phyloP scores from a whole-genome alignment of 2,888 invertebrate species.

The Pyrochroa serraticornis region DNA sequence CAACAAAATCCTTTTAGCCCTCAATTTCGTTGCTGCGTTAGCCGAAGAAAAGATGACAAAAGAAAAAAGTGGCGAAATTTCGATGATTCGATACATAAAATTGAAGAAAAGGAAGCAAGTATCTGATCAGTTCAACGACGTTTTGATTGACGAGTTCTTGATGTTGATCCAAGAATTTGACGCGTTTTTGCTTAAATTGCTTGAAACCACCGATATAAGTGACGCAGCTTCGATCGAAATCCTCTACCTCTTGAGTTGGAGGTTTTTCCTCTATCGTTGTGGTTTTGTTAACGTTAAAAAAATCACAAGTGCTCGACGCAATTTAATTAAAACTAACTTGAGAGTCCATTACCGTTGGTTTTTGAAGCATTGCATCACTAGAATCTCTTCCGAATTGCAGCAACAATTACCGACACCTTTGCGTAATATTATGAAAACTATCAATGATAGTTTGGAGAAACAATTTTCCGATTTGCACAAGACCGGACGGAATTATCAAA shows the following conservation, averaged over 20 bases:
- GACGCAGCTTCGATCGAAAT: slow-evolving; percentile 57
- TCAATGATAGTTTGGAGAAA: slow-evolving; percentile 45
- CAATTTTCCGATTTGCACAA: slow-evolving; percentile 50
- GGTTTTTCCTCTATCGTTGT: slow-evolving; percentile 51
- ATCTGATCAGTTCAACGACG: slow-evolving; percentile 61
- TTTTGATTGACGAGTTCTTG: slow-evolving; percentile 62
- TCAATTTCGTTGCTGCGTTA: slow-evolving; percentile 11
- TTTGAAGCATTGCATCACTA: slow-evolving; percentile 65
- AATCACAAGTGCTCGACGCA: slow-evolving; percentile 32
- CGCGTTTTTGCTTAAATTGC: slow-evolving; percentile 54
- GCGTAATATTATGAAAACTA: slow-evolving; percentile 35
- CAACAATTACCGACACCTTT: slow-evolving; percentile 32
- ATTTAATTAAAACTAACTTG: slow-evolving; percentile 66
- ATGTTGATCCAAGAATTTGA: slow-evolving; percentile 60
- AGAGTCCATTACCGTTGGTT: slow-evolving; percentile 78
- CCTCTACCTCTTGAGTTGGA: slow-evolving; percentile 63
- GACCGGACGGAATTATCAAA: slow-evolving; percentile 49
- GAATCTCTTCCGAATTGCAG: slow-evolving; percentile 36
- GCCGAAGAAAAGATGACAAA: slow-evolving; percentile 34
- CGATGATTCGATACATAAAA: slow-evolving; percentile 60
- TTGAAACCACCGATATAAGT: slow-evolving; percentile 48
- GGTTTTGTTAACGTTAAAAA: slow-evolving; percentile 50
- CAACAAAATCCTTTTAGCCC: slow-evolving; percentile 26
- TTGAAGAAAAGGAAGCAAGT: slow-evolving; percentile 54
- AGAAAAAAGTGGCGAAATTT: slow-evolving; percentile 53